Conservation (phyloP, 2,797 vertebrate genomes). For the Sparidentex hasta region DNA sequence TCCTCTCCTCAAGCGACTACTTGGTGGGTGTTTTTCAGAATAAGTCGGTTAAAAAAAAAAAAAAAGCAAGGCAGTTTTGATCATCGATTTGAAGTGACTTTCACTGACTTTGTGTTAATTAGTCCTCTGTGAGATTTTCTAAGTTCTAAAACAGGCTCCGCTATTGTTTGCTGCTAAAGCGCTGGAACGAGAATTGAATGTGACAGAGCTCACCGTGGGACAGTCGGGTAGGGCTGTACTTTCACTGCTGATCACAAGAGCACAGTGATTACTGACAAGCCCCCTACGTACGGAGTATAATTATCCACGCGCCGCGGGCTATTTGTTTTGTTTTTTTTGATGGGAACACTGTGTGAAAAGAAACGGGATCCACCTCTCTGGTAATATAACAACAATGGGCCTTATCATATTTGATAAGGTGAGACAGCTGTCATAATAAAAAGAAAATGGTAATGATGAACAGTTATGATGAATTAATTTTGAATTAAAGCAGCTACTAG, state of each 20-base stretch:
- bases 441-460: neutral
- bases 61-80: neutral
- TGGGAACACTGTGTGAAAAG: neutral
- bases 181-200: slow-evolving; percentile 5
- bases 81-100: slow-evolving; percentile 19
- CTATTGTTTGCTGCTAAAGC: slow-evolving; percentile 16
- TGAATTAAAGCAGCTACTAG: neutral
- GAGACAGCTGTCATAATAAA: too few species aligned
- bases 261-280: slow-evolving; percentile 1
- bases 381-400: neutral
- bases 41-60: neutral
- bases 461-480: neutral
- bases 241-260: slow-evolving; percentile 7
- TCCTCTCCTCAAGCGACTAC: neutral
- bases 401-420: too few species aligned
- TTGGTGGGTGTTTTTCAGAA: slow-evolving; percentile 14
- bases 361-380: neutral
- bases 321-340: neutral
- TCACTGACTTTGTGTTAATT: slow-evolving; percentile 11
- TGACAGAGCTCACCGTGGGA: slow-evolving; percentile 31
- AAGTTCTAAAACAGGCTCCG: neutral
- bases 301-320: neutral
- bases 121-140: slow-evolving; percentile 9
- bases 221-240: slow-evolving; percentile 3
- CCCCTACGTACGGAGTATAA: neutral